A percentile compares a stretch with the other conserved stretches of the same genome.
phyloP scores from a whole-genome alignment of 2,797 vertebrate genomes.

The Hypotaenidia okinawae region DNA sequence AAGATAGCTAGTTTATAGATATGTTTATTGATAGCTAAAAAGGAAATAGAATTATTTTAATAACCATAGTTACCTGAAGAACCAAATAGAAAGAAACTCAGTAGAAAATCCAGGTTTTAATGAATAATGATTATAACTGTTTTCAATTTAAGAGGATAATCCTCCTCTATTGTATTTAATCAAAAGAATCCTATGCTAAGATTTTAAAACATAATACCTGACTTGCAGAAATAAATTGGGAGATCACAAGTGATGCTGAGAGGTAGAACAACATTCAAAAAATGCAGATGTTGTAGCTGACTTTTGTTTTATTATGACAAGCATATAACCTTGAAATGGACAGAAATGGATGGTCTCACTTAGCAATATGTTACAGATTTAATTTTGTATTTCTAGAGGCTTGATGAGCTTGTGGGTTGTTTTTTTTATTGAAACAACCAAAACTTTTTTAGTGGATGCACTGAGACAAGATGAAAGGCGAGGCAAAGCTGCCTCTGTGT shows the following conservation, averaged over 20 bases:
- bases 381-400: background rate
- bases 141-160: conserved; percentile 10
- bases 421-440: background rate
- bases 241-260: background rate
- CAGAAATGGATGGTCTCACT: background rate
- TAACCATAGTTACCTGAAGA: background rate
- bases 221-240: background rate
- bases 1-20: background rate
- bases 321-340: background rate
- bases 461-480: background rate
- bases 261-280: background rate
- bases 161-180: background rate
- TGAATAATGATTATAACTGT: background rate
- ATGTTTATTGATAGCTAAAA: background rate
- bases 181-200: background rate
- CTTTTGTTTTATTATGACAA: background rate
- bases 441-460: background rate
- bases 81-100: background rate
- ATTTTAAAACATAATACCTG: background rate
- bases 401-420: background rate
- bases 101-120: background rate
- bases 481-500: background rate
- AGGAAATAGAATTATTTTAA: background rate
- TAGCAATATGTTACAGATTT: background rate
- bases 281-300: background rate